These are phyloP conservation scores for Telmatherina bonti DNA, from an alignment of 2,797 vertebrate species.

Conservation along the genomic window DNA sequence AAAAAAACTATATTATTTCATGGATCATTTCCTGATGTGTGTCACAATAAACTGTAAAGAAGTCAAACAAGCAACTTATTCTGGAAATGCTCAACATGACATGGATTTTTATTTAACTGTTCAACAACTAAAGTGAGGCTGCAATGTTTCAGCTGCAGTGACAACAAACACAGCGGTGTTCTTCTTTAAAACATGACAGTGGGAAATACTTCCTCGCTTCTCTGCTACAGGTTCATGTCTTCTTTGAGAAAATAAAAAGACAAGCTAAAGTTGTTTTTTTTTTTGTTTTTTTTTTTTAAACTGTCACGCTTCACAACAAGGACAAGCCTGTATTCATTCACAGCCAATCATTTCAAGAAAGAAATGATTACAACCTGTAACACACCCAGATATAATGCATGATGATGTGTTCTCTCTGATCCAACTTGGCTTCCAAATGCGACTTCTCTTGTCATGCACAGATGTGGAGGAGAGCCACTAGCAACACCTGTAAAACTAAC, in stretches of 20 bases:
- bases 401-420: not conserved
- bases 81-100: not conserved
- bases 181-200: not conserved
- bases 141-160: not conserved
- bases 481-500: not conserved
- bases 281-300: too few species aligned
- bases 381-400: not conserved
- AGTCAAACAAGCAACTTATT: not conserved
- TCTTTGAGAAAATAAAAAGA: not conserved
- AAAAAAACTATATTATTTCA: conserved; percentile 12
- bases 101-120: not conserved
- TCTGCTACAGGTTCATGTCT: not conserved
- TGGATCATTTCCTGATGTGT: not conserved
- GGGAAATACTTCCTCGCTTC: not conserved
- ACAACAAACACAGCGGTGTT: not conserved
- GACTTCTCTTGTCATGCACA: not conserved
- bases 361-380: not conserved
- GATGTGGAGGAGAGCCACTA: not conserved
- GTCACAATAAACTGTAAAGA: not conserved
- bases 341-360: too few species aligned
- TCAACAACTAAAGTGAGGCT: not conserved
- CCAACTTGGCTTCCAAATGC: not conserved
- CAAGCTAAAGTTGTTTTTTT: not conserved
- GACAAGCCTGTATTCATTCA: not conserved
- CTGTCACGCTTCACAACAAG: not conserved